phyloP scores from a whole-genome alignment of 2,113 vertebrate species.

The Excalfactoria chinensis region DNA sequence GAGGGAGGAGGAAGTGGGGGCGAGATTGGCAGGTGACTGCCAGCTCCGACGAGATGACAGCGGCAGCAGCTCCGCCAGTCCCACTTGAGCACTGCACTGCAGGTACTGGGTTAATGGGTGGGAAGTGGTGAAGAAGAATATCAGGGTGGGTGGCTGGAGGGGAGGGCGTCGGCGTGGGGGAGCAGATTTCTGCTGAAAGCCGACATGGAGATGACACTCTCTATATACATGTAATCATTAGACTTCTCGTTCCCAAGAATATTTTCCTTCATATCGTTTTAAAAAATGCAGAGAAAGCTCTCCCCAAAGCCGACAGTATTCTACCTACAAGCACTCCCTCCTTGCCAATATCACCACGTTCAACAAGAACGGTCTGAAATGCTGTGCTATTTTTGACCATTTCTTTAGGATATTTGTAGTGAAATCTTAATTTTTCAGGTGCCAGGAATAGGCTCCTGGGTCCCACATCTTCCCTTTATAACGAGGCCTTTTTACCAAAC shows the following conservation, averaged over 20 bases:
- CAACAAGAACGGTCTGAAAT: constrained; percentile 21
- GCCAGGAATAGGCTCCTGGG: constrained; percentile 45
- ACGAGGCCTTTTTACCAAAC: constrained; percentile 50
- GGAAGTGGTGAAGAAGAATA: constrained; percentile 61
- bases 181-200: constrained; percentile 56
- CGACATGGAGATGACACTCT: constrained; percentile 49
- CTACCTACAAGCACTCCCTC: constrained; percentile 55
- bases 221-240: constrained; percentile 56
- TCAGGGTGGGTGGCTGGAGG: constrained; percentile 56
- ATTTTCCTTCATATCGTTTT: constrained; percentile 50
- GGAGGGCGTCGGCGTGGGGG: constrained; percentile 58
- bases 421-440: constrained; percentile 64
- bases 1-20: constrained; percentile 77
- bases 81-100: constrained; percentile 51
- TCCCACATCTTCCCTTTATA: constrained; percentile 33
- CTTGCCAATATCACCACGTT: constrained; percentile 17
- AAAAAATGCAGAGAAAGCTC: constrained; percentile 60
- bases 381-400: constrained; percentile 58
- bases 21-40: constrained; percentile 71
- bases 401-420: constrained; percentile 43
- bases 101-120: constrained; percentile 68
- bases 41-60: constrained; percentile 57
- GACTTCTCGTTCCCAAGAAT: constrained; percentile 57
- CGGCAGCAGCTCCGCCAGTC: constrained; percentile 62
- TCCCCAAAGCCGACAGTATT: constrained; percentile 35